Evolutionary conservation across 2,113 vertebrate species (phyloP).

Genomic region (Python bivittatus): DNA sequence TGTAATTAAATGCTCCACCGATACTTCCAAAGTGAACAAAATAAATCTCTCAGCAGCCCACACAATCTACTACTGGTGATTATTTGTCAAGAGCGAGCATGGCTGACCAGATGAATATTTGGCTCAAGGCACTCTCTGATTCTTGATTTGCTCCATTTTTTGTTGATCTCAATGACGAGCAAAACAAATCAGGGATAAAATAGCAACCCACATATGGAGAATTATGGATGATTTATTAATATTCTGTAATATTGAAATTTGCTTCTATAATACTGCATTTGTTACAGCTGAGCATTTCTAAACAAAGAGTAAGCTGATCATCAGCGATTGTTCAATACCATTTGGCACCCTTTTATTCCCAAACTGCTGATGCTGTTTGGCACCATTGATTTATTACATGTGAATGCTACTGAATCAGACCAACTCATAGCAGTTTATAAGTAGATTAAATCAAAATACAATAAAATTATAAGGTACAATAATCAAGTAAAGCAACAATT

Average conservation of each 20-base stretch:
- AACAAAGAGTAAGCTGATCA: neutral
- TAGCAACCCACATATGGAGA: neutral
- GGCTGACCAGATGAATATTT: slow-evolving; percentile 7
- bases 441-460: neutral
- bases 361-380: neutral
- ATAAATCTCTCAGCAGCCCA: neutral
- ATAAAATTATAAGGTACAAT: neutral
- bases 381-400: neutral
- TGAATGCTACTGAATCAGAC: neutral
- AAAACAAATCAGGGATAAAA: no score
- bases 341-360: neutral
- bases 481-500: neutral
- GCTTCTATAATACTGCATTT: neutral
- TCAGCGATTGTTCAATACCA: neutral
- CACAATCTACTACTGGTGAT: neutral
- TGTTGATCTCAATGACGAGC: neutral
- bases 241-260: neutral
- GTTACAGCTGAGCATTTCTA: neutral
- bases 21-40: slow-evolving; percentile 26
- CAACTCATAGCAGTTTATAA: neutral
- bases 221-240: neutral
- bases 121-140: neutral
- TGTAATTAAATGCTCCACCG: slow-evolving; percentile 21
- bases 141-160: neutral
- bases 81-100: slow-evolving; percentile 6